Percentiles rank a stretch among this genome's conserved stretches.
These are phyloP conservation scores for Symphodus melops DNA, from an alignment of 2,113 vertebrate species.

Conservation along the genomic window DNA sequence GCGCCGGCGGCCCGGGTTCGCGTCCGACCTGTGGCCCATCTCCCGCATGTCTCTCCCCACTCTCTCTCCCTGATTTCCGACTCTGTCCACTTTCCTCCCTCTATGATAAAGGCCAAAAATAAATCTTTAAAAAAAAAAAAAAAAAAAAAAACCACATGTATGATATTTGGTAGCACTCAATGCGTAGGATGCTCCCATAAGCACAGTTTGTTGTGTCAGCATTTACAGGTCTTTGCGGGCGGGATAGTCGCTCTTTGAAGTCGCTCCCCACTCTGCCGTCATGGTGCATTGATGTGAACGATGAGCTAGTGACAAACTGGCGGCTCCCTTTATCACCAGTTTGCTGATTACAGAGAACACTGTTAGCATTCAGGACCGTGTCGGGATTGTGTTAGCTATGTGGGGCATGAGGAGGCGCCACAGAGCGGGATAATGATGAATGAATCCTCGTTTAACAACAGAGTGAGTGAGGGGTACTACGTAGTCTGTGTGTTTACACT, in stretches of 20 bases:
- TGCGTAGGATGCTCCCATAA: conserved; percentile 1
- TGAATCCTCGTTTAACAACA: conserved; percentile 44
- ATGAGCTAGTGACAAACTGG: conserved; percentile 31
- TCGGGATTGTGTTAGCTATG: conserved; percentile 36
- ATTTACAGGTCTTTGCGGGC: not conserved
- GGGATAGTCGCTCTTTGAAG: conserved; percentile 34
- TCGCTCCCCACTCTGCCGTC: not conserved
- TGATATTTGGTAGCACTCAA: not conserved
- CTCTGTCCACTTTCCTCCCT: too few relatives aligned
- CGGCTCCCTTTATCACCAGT: conserved; percentile 25
- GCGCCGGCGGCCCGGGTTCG: too few relatives aligned
- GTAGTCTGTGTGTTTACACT: conserved; percentile 12
- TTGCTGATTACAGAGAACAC: conserved; percentile 62
- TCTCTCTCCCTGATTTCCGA: too few relatives aligned
- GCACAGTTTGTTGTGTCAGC: conserved; percentile 1
- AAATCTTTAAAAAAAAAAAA: too few relatives aligned
- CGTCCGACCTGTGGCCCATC: too few relatives aligned
- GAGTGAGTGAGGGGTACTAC: conserved; percentile 38
- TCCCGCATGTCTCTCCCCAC: too few relatives aligned
- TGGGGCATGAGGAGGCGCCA: conserved; percentile 44
- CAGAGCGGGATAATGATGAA: conserved; percentile 36
- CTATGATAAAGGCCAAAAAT: too few relatives aligned
- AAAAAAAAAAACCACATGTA: not conserved
- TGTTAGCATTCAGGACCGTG: conserved; percentile 48
- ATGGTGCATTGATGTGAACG: conserved; percentile 35